Percentiles rank a stretch among this genome's conserved stretches.
These are phyloP conservation scores for Drosophila ezoana DNA, from an alignment of 2,888 invertebrate genomes.

Conservation along the genomic window DNA sequence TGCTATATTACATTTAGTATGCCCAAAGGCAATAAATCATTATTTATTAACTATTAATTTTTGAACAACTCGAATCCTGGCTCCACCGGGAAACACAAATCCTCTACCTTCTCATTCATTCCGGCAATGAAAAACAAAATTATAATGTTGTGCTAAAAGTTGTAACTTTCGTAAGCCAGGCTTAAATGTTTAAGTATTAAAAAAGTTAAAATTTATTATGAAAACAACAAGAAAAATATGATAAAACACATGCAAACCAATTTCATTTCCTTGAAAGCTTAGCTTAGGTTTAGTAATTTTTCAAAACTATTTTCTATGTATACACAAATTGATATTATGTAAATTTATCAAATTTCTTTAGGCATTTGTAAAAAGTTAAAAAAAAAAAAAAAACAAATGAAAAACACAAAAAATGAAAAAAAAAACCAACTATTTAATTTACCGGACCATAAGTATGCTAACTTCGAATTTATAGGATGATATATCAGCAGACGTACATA, in stretches of 20 bases:
- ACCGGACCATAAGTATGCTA: slow-evolving; percentile 72
- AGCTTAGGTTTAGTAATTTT: slow-evolving; percentile 67
- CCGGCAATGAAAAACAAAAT: slow-evolving; percentile 71
- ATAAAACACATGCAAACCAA: slow-evolving; percentile 31
- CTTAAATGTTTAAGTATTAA: slow-evolving; percentile 73
- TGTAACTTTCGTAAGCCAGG: slow-evolving; percentile 55
- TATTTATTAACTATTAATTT: slow-evolving; percentile 35
- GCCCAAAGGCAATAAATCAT: slow-evolving; percentile 35
- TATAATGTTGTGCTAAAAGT: slow-evolving; percentile 35
- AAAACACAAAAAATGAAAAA: slow-evolving; percentile 25
- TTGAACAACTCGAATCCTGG: slow-evolving; percentile 41
- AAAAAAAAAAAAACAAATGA: slow-evolving; percentile 9
- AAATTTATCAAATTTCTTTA: slow-evolving; percentile 53
- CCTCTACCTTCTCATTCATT: slow-evolving; percentile 71
- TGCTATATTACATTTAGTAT: slow-evolving; percentile 41
- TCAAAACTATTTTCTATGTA: slow-evolving; percentile 58
- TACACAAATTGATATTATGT: slow-evolving; percentile 68
- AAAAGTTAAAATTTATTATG: slow-evolving; percentile 42
- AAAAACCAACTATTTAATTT: slow-evolving; percentile 56
- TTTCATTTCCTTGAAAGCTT: slow-evolving; percentile 72
- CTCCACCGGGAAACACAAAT: slow-evolving; percentile 22
- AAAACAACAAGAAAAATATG: slow-evolving; percentile 12
- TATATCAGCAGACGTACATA: slow-evolving; percentile 16
- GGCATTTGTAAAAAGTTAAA: slow-evolving; percentile 39
- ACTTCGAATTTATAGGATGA: slow-evolving; percentile 72